Evolutionary conservation across 2,888 invertebrate genomes (phyloP), one percentile per base, ranked within the genome.

Genomic region (Xylota sylvarum): DNA sequence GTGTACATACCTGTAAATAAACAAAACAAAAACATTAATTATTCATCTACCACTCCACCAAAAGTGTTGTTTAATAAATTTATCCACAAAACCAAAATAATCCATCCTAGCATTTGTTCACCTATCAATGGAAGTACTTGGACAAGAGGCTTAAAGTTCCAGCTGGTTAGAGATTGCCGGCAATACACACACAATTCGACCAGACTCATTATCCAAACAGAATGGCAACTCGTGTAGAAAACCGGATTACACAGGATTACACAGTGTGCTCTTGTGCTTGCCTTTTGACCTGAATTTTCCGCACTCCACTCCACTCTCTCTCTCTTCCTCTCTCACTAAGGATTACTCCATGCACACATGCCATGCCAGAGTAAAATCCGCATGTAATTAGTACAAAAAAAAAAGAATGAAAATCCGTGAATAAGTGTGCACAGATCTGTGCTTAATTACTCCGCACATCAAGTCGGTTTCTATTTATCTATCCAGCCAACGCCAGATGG

Each of bases 181-280:
- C 43, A 43, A 1, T 12, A 9, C 55, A 35, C 50, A 73, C n/a
- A 48, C 35, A 32, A 23, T 48, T 62, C 40, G 7, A n/a, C 56
- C 72, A 69, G 67, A 50, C 73, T 79, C 70, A 77, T 78, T 69
- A 73, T 82, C 27, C 17, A 4, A 30, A 56, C 43, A 46, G 55
- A 52, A 48, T 48, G 46, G 4, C 73, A 58, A 78, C 56, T 55
- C 81, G 65, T 69, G 81, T 52, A 48, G 62, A 82, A 86, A 82
- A 86, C 86, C 69, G 86, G 86, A 86, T 86, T 86, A 86, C 77
- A 86, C 60, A 67, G 86, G 78, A 82, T 86, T 86, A 81, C 48
- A 65, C 46, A 43, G 37, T 74, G 70, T 67, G 65, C 65, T 52
- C 48, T 72, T 56, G 64, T 85, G 82, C 62, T 64, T 82, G 82